phyloP scores from a whole-genome alignment of 2,888 invertebrate species.

The Oscheius sp. region DNA sequence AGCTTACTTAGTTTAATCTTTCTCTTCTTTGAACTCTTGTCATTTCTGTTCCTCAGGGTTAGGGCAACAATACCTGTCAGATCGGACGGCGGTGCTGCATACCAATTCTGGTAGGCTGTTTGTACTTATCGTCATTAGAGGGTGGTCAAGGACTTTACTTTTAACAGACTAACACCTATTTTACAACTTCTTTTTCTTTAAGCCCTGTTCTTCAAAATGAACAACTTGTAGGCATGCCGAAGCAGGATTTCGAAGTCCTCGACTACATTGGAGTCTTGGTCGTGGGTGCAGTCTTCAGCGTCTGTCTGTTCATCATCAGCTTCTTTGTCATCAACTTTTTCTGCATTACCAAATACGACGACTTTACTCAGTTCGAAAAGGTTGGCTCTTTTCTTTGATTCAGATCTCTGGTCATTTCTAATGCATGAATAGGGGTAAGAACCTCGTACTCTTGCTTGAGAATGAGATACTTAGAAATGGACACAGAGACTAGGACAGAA shows the following conservation, averaged over 20 bases:
- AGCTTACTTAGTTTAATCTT: too few species aligned
- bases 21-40: too few species aligned
- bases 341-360: conserved; percentile 71
- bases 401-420: background rate
- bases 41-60: too few species aligned
- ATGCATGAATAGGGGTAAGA: background rate
- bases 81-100: too few species aligned
- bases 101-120: too few species aligned
- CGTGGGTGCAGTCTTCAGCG: conserved; percentile 63
- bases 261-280: conserved; percentile 67
- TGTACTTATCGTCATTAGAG: too few species aligned
- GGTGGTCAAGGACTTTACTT: too few species aligned
- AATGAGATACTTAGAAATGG: too few species aligned
- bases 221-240: conserved; percentile 55
- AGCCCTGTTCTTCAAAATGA: background rate
- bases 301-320: conserved; percentile 62
- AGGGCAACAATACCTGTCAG: too few species aligned
- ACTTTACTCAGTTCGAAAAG: conserved; percentile 71
- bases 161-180: background rate
- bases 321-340: conserved; percentile 70
- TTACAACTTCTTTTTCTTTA: background rate
- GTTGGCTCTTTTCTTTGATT: conserved; percentile 44
- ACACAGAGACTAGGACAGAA: too few species aligned
- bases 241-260: conserved; percentile 66
- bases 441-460: background rate